A percentile compares a stretch with the other conserved stretches of the same genome.
phyloP scores from a whole-genome alignment of 2,113 vertebrate genomes.

The Protomyctophum bolini region DNA sequence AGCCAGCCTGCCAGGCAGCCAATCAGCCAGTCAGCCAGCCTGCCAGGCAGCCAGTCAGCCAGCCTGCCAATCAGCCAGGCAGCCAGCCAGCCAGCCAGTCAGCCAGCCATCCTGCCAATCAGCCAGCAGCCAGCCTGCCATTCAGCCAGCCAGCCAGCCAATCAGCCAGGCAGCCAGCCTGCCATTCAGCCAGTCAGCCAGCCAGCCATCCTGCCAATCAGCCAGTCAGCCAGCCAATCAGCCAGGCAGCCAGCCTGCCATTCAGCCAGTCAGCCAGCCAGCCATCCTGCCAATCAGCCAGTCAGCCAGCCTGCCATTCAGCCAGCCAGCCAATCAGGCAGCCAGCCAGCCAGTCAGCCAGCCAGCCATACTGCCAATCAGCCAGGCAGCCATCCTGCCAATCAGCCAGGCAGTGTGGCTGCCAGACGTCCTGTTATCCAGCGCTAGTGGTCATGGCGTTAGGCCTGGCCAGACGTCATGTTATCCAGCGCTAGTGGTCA shows the following conservation, averaged over 20 bases:
- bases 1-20: no score
- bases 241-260: neutral
- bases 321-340: constrained; percentile 36
- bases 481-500: neutral
- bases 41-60: no score
- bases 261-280: neutral
- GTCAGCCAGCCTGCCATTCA: no score
- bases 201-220: neutral
- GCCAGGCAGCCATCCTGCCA: neutral
- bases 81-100: no score
- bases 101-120: no score
- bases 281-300: no score
- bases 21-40: no score
- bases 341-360: neutral
- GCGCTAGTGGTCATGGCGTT: neutral
- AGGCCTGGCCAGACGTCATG: no score
- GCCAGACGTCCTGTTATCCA: neutral
- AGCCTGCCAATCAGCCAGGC: no score
- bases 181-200: constrained; percentile 34
- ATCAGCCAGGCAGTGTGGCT: neutral
- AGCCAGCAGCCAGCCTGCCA: no score
- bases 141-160: no score
- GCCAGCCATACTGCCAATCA: neutral
- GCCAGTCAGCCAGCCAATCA: neutral
- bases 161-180: constrained; percentile 12